Evolutionary conservation across 1,140 invertebrate genomes (phyloP), one percentile per base, ranked within the genome.

Genomic region (Drosophila mojavensis): DNA sequence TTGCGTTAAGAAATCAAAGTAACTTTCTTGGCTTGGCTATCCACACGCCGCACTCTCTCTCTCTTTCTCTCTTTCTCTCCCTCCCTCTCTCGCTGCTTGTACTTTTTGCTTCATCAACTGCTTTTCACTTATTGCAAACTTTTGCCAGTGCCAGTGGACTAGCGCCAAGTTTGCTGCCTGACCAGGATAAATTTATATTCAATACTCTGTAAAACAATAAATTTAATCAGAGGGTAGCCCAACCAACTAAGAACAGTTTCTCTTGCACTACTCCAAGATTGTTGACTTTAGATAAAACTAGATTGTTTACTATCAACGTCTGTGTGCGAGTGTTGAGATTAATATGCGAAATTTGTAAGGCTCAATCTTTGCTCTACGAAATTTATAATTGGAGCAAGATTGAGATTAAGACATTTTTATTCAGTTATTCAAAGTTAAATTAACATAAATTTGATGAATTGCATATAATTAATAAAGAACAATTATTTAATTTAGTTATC

Each of bases 1-100:
- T 88, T 88, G 66, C 62, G 74, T 79, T 76, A 88, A 86, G 83
- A 86, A 86, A 86, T 86, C 83, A 86, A 82, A 86, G 83, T 88
- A 79, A 86, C 79, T 86, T 86, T 82, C 71, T 62, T 48, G 36
- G 60, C 68, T 79, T 55, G 67, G 62, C 67, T 63, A 60, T 54
- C 50, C 36, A 43, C 30, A 59, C 39, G 41, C 54, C 39, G 5
- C 10, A 3, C 47, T 43, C 15, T 20, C 15, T 7, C 1, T 13
- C 7, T 17, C 30, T 5, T 20, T n/a, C 41, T 7, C 30, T 6
- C 13, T 28, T 17, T 28, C 30, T 5, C 20, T 53, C 55, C 64
- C 15, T 47, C 20, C 51, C 30, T 20, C 6, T 10, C 60, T 54
- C 60, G 67, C 63, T 79, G 36, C 43, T 47, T 17, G 43, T 17